A percentile compares a stretch with the other conserved stretches of the same genome.
Evolutionary conservation across 2,888 invertebrate genomes (phyloP).

Genomic region (Xylophagus ater): DNA sequence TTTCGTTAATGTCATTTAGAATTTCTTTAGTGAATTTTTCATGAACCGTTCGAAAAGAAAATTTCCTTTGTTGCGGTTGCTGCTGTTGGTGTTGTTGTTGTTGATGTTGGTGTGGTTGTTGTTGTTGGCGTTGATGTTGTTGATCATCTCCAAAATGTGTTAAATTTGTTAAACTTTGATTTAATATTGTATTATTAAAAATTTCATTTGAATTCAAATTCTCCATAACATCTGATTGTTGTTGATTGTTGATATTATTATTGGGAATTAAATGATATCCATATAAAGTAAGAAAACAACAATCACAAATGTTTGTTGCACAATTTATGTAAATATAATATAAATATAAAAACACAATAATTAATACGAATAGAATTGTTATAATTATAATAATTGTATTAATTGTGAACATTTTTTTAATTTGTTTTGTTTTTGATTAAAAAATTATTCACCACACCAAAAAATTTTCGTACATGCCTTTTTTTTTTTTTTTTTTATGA

Average conservation of each 20-base stretch:
- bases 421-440: no score
- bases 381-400: no score
- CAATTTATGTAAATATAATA: not conserved
- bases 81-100: not conserved
- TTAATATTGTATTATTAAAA: not conserved
- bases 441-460: no score
- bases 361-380: no score
- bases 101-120: not conserved
- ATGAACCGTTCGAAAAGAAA: constrained; percentile 21
- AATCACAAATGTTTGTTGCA: not conserved
- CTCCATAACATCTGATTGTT: not conserved
- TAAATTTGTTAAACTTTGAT: not conserved
- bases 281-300: not conserved
- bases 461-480: no score
- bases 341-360: not conserved
- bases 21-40: constrained; percentile 28
- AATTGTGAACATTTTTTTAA: no score
- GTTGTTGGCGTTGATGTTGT: not conserved
- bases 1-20: constrained; percentile 27
- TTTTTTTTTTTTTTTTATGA: no score
- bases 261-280: not conserved
- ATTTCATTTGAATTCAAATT: not conserved
- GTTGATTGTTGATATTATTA: not conserved
- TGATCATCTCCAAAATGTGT: not conserved
- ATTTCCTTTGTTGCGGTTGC: constrained; percentile 6